Percentiles rank a stretch among this genome's conserved stretches.
These are phyloP conservation scores for Cryptocheilus praepositus DNA, from an alignment of 2,888 invertebrate genomes.

Conservation along the genomic window DNA sequence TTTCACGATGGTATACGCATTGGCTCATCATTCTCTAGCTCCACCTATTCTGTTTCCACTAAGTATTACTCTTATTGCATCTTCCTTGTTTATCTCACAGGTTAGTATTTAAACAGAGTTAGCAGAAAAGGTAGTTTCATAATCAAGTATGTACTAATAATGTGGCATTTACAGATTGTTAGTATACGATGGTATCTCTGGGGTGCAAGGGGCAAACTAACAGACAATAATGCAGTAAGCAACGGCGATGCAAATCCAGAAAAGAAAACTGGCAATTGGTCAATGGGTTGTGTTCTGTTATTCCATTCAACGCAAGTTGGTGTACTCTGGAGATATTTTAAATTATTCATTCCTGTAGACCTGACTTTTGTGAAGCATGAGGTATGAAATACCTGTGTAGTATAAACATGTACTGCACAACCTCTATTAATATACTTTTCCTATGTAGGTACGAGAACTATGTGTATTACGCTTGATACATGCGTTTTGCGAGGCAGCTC, in stretches of 20 bases:
- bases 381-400: slow-evolving; percentile 72
- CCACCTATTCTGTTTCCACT: slow-evolving; percentile 67
- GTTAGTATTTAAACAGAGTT: slow-evolving; percentile 62
- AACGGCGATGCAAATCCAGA: slow-evolving; percentile 53
- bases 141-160: neutral
- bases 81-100: slow-evolving; percentile 86
- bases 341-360: slow-evolving; percentile 89
- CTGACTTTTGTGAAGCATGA: slow-evolving; percentile 89
- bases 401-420: neutral
- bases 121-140: neutral
- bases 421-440: slow-evolving; percentile 5
- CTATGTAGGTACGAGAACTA: slow-evolving; percentile 76
- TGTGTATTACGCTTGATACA: slow-evolving; percentile 89
- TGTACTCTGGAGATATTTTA: slow-evolving; percentile 88
- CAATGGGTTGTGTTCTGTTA: slow-evolving; percentile 76
- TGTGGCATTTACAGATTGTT: slow-evolving; percentile 76
- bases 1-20: slow-evolving; percentile 88
- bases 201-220: slow-evolving; percentile 70
- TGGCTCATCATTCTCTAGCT: slow-evolving; percentile 78
- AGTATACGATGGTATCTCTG: slow-evolving; percentile 85
- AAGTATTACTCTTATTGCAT: slow-evolving; percentile 82
- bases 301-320: slow-evolving; percentile 84
- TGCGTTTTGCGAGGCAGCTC: slow-evolving; percentile 92
- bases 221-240: slow-evolving; percentile 40
- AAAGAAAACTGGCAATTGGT: slow-evolving; percentile 64